phyloP scores from a whole-genome alignment of 2,113 vertebrate species.

The Dunckerocampus dactyliophorus region DNA sequence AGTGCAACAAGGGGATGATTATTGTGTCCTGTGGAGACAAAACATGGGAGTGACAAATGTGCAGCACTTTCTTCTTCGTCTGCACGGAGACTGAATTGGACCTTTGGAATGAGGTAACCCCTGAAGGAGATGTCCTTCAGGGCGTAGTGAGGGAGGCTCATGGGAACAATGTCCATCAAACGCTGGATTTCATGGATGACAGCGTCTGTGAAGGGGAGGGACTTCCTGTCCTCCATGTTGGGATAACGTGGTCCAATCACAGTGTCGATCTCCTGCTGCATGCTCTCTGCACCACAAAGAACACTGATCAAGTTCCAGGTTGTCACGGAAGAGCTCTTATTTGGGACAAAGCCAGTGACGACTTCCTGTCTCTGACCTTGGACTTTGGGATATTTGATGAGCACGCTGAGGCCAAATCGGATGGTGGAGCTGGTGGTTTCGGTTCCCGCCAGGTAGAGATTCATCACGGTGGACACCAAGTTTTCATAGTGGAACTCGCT shows the following conservation, averaged over 20 bases:
- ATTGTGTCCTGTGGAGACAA: conserved; percentile 28
- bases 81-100: conserved; percentile 1
- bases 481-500: conserved; percentile 68
- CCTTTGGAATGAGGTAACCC: conserved; percentile 66
- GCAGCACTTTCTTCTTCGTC: background rate
- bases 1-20: conserved; percentile 51
- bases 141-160: conserved; percentile 52
- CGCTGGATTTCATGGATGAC: conserved; percentile 65
- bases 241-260: conserved; percentile 72
- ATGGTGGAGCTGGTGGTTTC: conserved; percentile 74
- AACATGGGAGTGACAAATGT: background rate
- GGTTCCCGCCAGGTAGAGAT: conserved; percentile 69
- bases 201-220: conserved; percentile 64
- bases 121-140: conserved; percentile 51
- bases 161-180: conserved; percentile 49
- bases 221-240: conserved; percentile 68
- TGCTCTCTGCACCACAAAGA: conserved; percentile 56
- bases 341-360: too few relatives aligned
- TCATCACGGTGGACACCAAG: conserved; percentile 57
- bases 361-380: conserved; percentile 49
- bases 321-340: too few relatives aligned
- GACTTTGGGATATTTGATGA: conserved; percentile 69
- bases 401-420: conserved; percentile 58
- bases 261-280: conserved; percentile 75
- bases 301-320: too few relatives aligned